Evolutionary conservation across 2,113 vertebrate species (phyloP), one percentile per base, ranked within the genome.

Genomic region (Anhinga anhinga): DNA sequence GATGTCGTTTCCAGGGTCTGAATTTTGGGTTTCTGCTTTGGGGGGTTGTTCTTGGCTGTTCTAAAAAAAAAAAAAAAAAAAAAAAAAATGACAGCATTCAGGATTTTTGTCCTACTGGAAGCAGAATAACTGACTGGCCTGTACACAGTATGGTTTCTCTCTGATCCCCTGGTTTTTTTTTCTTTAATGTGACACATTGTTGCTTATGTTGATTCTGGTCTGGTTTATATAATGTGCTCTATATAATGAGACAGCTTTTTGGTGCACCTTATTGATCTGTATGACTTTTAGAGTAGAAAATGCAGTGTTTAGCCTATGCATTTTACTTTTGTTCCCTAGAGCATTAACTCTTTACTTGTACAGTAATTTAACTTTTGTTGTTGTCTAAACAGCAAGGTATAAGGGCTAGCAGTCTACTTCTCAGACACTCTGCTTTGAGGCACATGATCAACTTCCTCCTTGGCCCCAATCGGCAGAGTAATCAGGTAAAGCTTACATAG

Each of bases 401-500:
- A 50, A 98, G 98, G 86, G 98, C 99, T 10, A 99, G 99, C 82
- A 99, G 99, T 87, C 98, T 99, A 69, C 98, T 99, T 74, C 97
- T 99, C 93, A 99, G 99, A 78, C 99, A 99, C 87, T 99, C 99
- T 13, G 99, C 99, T 25, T 98, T 99, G 95, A 98, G 98, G 9
- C 98, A 99, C 95, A 99, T 99, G 99, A 98, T 99, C 88, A 98
- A 98, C 98, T 99, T 99, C 82, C 98, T 99, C 50, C 98, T 99
- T 6, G 99, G 99, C 72, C 97, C 99, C 88, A 99, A 95, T 81
- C 93, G 99, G 36, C 99, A 99, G 77, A 99, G 98, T 97, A 99
- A 98, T 83, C 99, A 99, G 99, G 99, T 99, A 98, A 77, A 27
- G 5, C 32, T 55, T 56, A 30, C 7, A 1, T 25, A 58, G 15